phyloP scores from a whole-genome alignment of 2,113 vertebrate genomes.

The Eulemur rufifrons region DNA sequence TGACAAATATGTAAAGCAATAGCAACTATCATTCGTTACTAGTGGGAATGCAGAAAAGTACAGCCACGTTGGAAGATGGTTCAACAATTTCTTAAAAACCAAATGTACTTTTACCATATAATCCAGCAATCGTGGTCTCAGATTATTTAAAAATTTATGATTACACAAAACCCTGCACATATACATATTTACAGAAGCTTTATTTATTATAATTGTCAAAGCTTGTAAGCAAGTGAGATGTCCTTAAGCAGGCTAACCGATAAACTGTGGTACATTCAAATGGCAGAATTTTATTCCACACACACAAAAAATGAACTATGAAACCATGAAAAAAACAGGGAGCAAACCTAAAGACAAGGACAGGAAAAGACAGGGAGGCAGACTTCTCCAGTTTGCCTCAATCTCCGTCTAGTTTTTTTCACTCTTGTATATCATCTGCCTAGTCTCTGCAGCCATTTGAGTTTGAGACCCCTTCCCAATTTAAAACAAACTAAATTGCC shows the following conservation, averaged over 20 bases:
- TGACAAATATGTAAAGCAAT: background rate
- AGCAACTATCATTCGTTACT: background rate
- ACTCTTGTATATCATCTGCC: background rate
- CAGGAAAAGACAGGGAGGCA: background rate
- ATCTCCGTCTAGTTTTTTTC: background rate
- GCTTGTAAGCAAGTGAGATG: background rate
- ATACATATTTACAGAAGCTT: background rate
- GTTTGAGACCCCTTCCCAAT: background rate
- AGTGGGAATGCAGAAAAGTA: background rate
- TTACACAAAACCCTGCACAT: background rate
- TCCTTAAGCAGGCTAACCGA: background rate
- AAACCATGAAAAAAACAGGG: background rate
- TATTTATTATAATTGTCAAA: background rate
- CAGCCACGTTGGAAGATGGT: background rate
- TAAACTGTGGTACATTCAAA: background rate
- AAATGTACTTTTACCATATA: background rate
- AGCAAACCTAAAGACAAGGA: background rate
- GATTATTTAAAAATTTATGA: background rate
- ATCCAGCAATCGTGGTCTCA: background rate
- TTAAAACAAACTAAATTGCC: background rate
- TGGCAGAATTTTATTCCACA: background rate
- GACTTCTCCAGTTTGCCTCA: background rate
- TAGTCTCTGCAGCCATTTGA: background rate
- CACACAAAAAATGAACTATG: background rate
- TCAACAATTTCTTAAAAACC: background rate